Conservation (phyloP, 1,140 invertebrate species). For the Drosophila kikkawai region DNA sequence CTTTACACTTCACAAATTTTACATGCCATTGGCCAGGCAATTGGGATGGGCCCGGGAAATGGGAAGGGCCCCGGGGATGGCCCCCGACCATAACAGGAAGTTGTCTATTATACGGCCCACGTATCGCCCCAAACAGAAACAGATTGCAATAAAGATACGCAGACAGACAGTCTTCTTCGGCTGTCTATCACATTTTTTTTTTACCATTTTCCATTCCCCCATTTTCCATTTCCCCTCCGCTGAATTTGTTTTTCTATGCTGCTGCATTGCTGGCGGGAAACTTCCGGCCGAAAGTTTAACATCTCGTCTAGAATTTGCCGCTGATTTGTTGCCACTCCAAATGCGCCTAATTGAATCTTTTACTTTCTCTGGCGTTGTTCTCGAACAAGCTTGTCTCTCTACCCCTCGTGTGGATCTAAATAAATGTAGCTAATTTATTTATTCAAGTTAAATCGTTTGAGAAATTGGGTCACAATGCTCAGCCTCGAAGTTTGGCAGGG, state of each 20-base stretch:
- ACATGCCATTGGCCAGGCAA: slow-evolving; percentile 57
- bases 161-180: slow-evolving; percentile 24
- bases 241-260: slow-evolving; percentile 32
- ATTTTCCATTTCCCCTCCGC: slow-evolving; percentile 21
- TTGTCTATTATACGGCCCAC: slow-evolving; percentile 61
- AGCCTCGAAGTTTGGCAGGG: slow-evolving; percentile 1
- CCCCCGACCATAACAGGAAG: slow-evolving; percentile 58
- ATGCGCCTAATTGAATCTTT: slow-evolving; percentile 65
- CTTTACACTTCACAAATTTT: slow-evolving; percentile 68
- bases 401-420: slow-evolving; percentile 2
- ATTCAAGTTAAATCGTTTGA: slow-evolving; percentile 57
- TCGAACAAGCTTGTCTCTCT: neutral
- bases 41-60: slow-evolving; percentile 10
- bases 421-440: slow-evolving; percentile 61
- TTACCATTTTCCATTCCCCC: slow-evolving; percentile 26
- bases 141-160: slow-evolving; percentile 41
- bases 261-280: slow-evolving; percentile 36
- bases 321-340: slow-evolving; percentile 55
- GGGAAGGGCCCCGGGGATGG: slow-evolving; percentile 1
- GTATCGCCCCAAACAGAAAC: slow-evolving; percentile 17
- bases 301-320: slow-evolving; percentile 39
- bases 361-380: slow-evolving; percentile 28
- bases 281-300: slow-evolving; percentile 48
- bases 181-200: slow-evolving; percentile 36
- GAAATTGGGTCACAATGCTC: slow-evolving; percentile 51